Conservation (phyloP, 2,888 invertebrate species). For the Sericinus montela region DNA sequence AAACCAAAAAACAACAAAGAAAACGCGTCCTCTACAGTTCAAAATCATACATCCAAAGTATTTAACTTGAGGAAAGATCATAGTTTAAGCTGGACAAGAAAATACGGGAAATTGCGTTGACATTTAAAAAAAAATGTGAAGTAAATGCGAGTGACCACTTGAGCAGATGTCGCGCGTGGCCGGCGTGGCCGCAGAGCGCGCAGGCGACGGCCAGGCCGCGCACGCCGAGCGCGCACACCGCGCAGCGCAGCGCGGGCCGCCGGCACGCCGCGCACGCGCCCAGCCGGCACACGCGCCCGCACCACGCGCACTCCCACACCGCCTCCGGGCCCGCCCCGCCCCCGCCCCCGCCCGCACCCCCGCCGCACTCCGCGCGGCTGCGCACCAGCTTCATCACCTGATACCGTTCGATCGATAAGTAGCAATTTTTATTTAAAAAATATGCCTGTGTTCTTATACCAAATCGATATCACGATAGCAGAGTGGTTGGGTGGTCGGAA, state of each 20-base stretch:
- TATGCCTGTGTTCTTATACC: no score
- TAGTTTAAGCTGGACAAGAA: no score
- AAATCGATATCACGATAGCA: no score
- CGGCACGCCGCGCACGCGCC: constrained; percentile 83
- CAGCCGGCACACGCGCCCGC: constrained; percentile 68
- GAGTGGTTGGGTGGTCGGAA: no score
- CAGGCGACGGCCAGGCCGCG: constrained; percentile 92
- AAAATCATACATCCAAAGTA: no score
- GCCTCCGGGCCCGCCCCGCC: constrained; percentile 82
- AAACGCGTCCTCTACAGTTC: no score
- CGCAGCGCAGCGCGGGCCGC: constrained; percentile 87
- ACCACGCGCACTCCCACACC: constrained; percentile 80
- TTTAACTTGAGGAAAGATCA: no score
- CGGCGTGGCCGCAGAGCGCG: constrained; percentile 94
- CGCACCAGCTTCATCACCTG: constrained; percentile 81
- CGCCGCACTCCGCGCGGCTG: constrained; percentile 74
- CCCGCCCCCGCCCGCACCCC: constrained; percentile 74
- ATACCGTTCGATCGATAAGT: no score
- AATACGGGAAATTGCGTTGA: no score
- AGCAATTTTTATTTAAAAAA: no score
- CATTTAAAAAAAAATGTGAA: no score
- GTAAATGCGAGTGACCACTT: constrained; percentile 81
- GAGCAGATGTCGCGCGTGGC: constrained; percentile 90
- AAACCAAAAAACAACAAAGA: no score
- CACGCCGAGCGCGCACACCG: constrained; percentile 91